These are phyloP conservation scores for Eulemur macaco DNA, from an alignment of 2,113 vertebrate genomes.

Conservation along the genomic window DNA sequence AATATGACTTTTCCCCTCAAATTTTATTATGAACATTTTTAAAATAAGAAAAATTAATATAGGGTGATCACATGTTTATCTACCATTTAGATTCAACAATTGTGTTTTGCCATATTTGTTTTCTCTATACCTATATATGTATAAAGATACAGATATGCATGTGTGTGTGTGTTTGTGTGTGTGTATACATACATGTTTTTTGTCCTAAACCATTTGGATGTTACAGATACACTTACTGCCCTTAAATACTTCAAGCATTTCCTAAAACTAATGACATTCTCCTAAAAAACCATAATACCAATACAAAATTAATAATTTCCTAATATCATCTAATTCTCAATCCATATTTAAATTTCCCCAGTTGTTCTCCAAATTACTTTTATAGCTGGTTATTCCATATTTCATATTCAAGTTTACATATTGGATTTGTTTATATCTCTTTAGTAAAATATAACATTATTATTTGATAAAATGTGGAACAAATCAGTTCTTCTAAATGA, in stretches of 20 bases:
- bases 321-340: not conserved
- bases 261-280: constrained; percentile 34
- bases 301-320: not conserved
- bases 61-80: not conserved
- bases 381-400: constrained; percentile 39
- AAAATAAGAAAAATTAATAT: constrained; percentile 38
- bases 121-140: not conserved
- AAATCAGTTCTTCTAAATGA: constrained; percentile 42
- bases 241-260: constrained; percentile 9
- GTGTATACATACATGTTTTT: not conserved
- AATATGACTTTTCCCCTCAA: not conserved
- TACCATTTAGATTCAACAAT: not conserved
- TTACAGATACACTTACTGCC: not conserved
- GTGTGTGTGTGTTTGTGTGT: not conserved
- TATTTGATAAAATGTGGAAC: constrained; percentile 31
- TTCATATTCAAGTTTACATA: constrained; percentile 23
- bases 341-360: constrained; percentile 2
- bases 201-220: not conserved
- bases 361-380: constrained; percentile 25
- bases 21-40: constrained; percentile 5
- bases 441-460: not conserved
- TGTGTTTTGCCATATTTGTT: constrained; percentile 40
- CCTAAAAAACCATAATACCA: not conserved
- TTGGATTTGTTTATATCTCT: constrained; percentile 8
- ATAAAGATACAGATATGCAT: not conserved